Base-by-base conservation (phyloP, 1,140 invertebrate species). In the Protaetia brevitarsis region DNA sequence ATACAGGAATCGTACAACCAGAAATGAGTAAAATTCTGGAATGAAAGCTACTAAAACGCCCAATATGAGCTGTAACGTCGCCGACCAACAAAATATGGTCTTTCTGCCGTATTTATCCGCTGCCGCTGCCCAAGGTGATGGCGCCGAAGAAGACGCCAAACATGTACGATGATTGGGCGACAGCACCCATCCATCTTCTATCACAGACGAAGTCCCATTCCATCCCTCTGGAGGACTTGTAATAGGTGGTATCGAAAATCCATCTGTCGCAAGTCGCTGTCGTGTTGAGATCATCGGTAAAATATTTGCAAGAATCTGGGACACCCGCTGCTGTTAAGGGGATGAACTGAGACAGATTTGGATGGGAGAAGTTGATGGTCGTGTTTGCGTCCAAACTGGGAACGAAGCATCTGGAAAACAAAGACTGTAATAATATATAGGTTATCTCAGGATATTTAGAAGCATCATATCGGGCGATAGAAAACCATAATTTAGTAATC, bases 171-270 rank as follows among this genome's bases (percentile, higher is more conserved):
- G 83, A 90, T 74, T 95, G 92, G 0, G 90, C 88, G 10, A 92
- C 76, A 0, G 93, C 88, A 2, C 89, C 86, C 83, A 89, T 88
- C 90, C 91, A 95, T 65, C 90, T 81, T 63, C 82, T 78, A 59
- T 90, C 85, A 75, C 95, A 97, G 0, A 96, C 91, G 30, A 96
- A 85, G 73, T 92, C 80, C 91, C 92, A 96, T 80, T 92, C 89
- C 2, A 91, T 92, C 5, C 83, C 87, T 63, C 87, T 82, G 0
- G 89, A 89, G 0, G 85, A 86, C 63, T 86, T 77, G 69, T 89
- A 88, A 72, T 90, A 90, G 0, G 82, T 88, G 1, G 78, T 82
- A 70, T 92, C 89, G 69, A 87, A 93, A 0, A 88, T 85, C 83
- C 87, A 92, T n/a, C 81, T 79, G 1, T 80, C 77, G 70, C 90